Evolutionary conservation across 2,888 invertebrate species (phyloP), one percentile per base, ranked within the genome.

Genomic region (Lithosia quadra): DNA sequence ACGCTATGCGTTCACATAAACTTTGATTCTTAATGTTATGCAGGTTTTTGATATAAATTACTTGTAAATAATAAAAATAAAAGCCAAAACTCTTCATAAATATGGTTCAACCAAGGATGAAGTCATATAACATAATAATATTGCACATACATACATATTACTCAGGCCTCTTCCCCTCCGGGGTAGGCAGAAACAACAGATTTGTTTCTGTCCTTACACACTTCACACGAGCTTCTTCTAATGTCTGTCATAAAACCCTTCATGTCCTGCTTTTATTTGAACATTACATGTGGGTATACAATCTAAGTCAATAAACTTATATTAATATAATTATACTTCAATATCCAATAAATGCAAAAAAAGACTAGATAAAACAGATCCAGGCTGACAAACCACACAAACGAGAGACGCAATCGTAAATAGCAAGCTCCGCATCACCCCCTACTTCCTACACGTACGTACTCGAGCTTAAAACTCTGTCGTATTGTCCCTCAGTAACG

Each of bases 401-500:
- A n/a, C n/a, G n/a, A n/a, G 18, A 2, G 21, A 2, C 60, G 36
- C 36, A 13, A 18, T 10, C 21, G 60, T 36, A 36, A 60, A 15
- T 36, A 60, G 22, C 60, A 60, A 59, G 36, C 22, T 1, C 22
- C 59, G 5, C 15, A 18, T 8, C 24, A 24, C 60, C 65, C 67
- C 67, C 76, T 69, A n/a, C n/a, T n/a, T n/a, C n/a, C n/a, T n/a
- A n/a, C n/a, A n/a, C n/a, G n/a, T 72, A 72, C 66, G 57, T 74
- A 69, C 63, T 77, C 49, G 60, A 77, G 74, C 73, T 33, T 67
- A 68, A 61, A 61, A 24, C 9, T 67, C 62, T n/a, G 74, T 68
- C 63, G 73, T 82, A 79, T 82, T 80, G 82, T 78, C 82, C 39
- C 39, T 39, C 39, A 5, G 15, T 36, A 36, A 13, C n/a, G n/a